Evolutionary conservation across 2,797 vertebrate genomes (phyloP).

Genomic region (Melanitta fusca): DNA sequence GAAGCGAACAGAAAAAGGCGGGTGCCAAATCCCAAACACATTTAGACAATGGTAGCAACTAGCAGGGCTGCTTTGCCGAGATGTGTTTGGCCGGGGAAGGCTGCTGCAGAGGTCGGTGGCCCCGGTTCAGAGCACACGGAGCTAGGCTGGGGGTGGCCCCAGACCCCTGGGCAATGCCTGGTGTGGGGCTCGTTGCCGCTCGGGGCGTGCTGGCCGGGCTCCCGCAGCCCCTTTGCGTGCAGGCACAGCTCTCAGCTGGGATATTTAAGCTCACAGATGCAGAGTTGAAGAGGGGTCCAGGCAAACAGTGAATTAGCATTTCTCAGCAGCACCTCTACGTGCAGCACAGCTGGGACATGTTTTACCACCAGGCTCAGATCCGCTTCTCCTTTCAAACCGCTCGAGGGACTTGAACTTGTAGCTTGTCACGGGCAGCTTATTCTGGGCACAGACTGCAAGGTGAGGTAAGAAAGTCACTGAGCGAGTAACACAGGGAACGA

Average conservation of each 20-base stretch:
- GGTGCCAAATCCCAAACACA: conserved; percentile 23
- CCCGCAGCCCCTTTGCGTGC: not conserved
- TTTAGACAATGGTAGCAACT: not conserved
- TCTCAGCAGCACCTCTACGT: not conserved
- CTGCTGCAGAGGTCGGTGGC: not conserved
- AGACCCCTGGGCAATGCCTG: fast-evolving
- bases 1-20: not conserved
- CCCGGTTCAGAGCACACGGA: not conserved
- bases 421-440: conserved; percentile 37
- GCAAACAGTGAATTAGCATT: not conserved
- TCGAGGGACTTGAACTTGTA: conserved; percentile 8
- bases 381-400: conserved; percentile 3
- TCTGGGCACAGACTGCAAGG: conserved; percentile 33
- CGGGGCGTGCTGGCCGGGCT: fast-evolving
- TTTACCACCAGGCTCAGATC: conserved; percentile 19
- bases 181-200: not conserved
- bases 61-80: not conserved
- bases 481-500: conserved; percentile 3
- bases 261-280: not conserved
- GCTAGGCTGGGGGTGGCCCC: not conserved
- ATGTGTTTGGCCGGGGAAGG: not conserved
- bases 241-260: not conserved
- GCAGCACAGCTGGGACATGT: not conserved
- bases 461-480: conserved; percentile 48
- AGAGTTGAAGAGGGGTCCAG: not conserved